Evolutionary conservation across 2,888 invertebrate species (phyloP).

Genomic region (Zonitis immaculata): DNA sequence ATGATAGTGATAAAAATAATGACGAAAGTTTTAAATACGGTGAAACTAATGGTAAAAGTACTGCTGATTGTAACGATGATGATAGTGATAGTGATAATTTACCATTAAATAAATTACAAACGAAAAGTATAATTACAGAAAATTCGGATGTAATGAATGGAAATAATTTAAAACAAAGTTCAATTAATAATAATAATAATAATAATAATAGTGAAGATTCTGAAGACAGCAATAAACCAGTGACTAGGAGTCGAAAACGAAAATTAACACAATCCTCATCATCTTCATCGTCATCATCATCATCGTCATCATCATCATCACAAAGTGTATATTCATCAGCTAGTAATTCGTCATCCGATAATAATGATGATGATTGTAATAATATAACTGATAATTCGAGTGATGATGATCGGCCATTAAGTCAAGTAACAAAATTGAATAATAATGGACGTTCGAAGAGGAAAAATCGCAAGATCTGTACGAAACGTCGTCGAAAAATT

Average conservation of each 20-base stretch:
- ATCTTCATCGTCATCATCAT: neutral
- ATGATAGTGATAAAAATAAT: constrained; percentile 18
- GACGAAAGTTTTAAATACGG: no score
- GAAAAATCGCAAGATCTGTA: constrained; percentile 26
- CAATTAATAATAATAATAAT: constrained; percentile 22
- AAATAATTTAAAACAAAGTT: constrained; percentile 29
- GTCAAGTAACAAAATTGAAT: constrained; percentile 43
- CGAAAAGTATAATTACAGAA: constrained; percentile 20
- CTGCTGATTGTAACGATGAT: constrained; percentile 24
- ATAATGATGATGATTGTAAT: constrained; percentile 14
- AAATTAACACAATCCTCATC: neutral
- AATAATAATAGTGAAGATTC: constrained; percentile 18
- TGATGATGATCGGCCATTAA: constrained; percentile 32
- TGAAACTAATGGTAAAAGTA: constrained; percentile 36
- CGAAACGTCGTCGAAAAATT: constrained; percentile 15
- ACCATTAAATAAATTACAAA: constrained; percentile 20
- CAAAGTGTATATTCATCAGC: neutral
- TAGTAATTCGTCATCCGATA: neutral
- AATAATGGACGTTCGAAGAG: constrained; percentile 42
- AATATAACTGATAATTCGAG: constrained; percentile 17
- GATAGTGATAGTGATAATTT: constrained; percentile 27
- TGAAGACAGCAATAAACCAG: constrained; percentile 11
- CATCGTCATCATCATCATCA: neutral
- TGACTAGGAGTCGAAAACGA: constrained; percentile 10
- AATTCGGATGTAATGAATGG: constrained; percentile 30